Evolutionary conservation across 2,888 invertebrate species (phyloP).

Genomic region (Microctonus brassicae): DNA sequence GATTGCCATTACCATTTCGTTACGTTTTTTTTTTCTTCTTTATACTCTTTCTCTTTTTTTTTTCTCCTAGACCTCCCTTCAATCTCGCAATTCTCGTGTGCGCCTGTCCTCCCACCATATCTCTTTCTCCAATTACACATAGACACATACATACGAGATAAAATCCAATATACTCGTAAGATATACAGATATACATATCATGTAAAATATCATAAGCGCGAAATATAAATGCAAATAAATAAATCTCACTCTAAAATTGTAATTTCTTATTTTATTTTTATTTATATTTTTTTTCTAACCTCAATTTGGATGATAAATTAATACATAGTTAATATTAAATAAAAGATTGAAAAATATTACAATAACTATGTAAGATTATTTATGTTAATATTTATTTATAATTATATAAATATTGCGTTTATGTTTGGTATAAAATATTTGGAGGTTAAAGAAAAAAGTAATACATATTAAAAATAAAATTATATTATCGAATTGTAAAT

Average conservation of each 20-base stretch:
- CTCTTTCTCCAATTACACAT: background rate
- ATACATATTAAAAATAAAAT: too few relatives aligned
- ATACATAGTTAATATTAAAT: too few relatives aligned
- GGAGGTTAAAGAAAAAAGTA: too few relatives aligned
- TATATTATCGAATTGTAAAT: too few relatives aligned
- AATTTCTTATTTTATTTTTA: background rate
- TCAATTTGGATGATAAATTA: too few relatives aligned
- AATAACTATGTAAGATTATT: too few relatives aligned
- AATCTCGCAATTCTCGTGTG: slow-evolving; percentile 31
- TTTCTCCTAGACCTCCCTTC: slow-evolving; percentile 21
- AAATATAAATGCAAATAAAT: background rate
- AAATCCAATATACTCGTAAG: too few relatives aligned
- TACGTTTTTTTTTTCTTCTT: background rate
- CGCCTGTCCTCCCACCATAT: slow-evolving; percentile 45
- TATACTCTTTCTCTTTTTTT: background rate
- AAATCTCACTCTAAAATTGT: background rate
- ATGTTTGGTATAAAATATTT: too few relatives aligned
- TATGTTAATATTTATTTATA: too few relatives aligned
- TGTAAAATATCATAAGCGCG: slow-evolving; percentile 71
- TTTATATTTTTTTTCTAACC: background rate
- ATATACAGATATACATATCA: too few relatives aligned
- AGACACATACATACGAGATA: slow-evolving; percentile 44
- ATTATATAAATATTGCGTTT: too few relatives aligned
- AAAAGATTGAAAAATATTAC: too few relatives aligned
- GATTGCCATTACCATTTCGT: slow-evolving; percentile 59